Evolutionary conservation across 2,113 vertebrate genomes (phyloP).

Genomic region (Xerus inauris): DNA sequence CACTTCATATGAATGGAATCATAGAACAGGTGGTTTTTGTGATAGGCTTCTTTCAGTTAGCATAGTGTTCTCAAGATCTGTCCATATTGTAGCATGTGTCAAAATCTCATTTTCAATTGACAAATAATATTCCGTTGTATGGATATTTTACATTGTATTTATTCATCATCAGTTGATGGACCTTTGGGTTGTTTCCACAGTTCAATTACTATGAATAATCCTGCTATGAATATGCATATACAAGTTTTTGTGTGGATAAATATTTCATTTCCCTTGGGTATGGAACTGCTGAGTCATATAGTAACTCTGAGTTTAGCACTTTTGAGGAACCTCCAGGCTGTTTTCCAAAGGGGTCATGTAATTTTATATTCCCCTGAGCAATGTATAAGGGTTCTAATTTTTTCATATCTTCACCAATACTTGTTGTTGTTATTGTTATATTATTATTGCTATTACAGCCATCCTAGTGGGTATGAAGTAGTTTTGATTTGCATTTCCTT

Average conservation of each 20-base stretch:
- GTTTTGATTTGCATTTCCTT: slow-evolving; percentile 46
- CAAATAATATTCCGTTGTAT: slow-evolving; percentile 46
- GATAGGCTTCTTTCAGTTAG: slow-evolving; percentile 14
- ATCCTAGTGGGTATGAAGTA: neutral
- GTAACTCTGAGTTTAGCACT: slow-evolving; percentile 30
- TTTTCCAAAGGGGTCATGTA: neutral
- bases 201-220: slow-evolving; percentile 32
- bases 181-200: neutral
- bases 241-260: slow-evolving; percentile 31
- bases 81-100: neutral
- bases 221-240: slow-evolving; percentile 27
- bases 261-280: slow-evolving; percentile 31
- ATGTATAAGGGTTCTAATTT: neutral
- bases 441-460: neutral
- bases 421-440: slow-evolving; percentile 28
- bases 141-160: slow-evolving; percentile 9
- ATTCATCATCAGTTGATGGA: neutral
- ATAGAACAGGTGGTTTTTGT: neutral
- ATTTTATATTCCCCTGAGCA: slow-evolving; percentile 27
- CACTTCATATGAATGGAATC: slow-evolving; percentile 31
- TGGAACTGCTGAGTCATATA: neutral
- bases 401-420: neutral
- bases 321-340: slow-evolving; percentile 16
- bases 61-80: slow-evolving; percentile 40
- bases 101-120: slow-evolving; percentile 50